Evolutionary conservation across 2,113 vertebrate species (phyloP), one percentile per base, ranked within the genome.

Genomic region (Grammomys surdaster): DNA sequence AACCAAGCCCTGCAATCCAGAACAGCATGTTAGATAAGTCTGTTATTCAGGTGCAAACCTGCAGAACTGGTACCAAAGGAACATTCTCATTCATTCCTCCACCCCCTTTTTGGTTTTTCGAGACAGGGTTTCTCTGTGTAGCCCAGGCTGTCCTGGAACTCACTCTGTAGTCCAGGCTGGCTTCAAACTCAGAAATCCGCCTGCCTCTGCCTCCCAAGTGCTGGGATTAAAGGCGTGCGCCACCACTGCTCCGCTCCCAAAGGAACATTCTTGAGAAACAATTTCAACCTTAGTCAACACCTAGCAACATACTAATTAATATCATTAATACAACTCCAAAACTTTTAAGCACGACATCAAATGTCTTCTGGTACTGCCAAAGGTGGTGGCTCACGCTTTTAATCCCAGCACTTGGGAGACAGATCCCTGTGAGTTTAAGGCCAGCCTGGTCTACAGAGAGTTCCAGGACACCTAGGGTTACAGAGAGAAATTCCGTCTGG

Each of bases 211-310:
- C n/a, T n/a, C n/a, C n/a, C n/a, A n/a, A n/a, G n/a, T n/a, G n/a
- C n/a, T n/a, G n/a, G n/a, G n/a, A n/a, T n/a, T n/a, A n/a, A n/a
- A n/a, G n/a, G n/a, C n/a, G n/a, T n/a, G n/a, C n/a, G n/a, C n/a
- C n/a, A n/a, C n/a, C n/a, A n/a, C n/a, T n/a, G n/a, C n/a, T n/a
- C n/a, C n/a, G n/a, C n/a, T n/a, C n/a, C n/a, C n/a, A n/a, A n/a
- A n/a, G n/a, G n/a, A n/a, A n/a, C n/a, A n/a, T 84, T 72, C 94
- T 33, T 24, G 48, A 95, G 84, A 92, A 4, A 90, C 56, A n/a
- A n/a, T n/a, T n/a, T n/a, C n/a, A n/a, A n/a, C n/a, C 58, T 90
- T 90, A 91, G 93, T 63, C 86, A 93, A 94, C 93, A 96, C 31
- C 76, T 60, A 77, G 81, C 31, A 92, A 93, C 0, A 86, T n/a